These are phyloP conservation scores for Anisognathus igniventris DNA, from an alignment of 2,797 vertebrate species.

Conservation along the genomic window DNA sequence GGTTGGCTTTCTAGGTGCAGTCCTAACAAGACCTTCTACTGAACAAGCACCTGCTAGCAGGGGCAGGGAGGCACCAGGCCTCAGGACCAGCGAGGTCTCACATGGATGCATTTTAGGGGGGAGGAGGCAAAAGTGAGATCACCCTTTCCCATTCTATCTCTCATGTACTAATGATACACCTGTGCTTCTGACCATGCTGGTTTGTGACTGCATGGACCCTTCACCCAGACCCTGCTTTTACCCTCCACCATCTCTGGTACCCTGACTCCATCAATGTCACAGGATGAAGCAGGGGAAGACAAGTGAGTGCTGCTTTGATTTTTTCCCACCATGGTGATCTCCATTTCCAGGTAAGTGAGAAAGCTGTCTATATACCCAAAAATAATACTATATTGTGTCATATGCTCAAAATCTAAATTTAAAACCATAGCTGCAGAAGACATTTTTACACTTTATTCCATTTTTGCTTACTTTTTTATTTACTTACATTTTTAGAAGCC, in stretches of 20 bases:
- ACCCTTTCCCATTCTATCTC: not conserved
- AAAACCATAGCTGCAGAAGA: not conserved
- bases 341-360: not conserved
- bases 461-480: not conserved
- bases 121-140: not conserved
- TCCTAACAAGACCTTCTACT: not conserved
- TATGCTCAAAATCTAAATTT: not conserved
- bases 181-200: not conserved
- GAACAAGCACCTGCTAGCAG: not conserved
- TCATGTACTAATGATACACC: not conserved
- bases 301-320: not conserved
- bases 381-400: not conserved
- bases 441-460: not conserved
- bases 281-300: not conserved
- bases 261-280: not conserved
- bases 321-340: not conserved
- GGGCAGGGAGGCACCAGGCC: not conserved
- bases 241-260: not conserved
- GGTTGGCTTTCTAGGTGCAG: not conserved
- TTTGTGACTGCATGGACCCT: not conserved
- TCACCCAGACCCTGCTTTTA: not conserved
- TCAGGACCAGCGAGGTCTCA: rapidly evolving
- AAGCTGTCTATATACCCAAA: not conserved
- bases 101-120: rapidly evolving
- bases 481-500: conserved; percentile 95